A percentile compares a stretch with the other conserved stretches of the same genome.
These are phyloP conservation scores for Calameuta filiformis DNA, from an alignment of 2,888 invertebrate species.

Conservation along the genomic window DNA sequence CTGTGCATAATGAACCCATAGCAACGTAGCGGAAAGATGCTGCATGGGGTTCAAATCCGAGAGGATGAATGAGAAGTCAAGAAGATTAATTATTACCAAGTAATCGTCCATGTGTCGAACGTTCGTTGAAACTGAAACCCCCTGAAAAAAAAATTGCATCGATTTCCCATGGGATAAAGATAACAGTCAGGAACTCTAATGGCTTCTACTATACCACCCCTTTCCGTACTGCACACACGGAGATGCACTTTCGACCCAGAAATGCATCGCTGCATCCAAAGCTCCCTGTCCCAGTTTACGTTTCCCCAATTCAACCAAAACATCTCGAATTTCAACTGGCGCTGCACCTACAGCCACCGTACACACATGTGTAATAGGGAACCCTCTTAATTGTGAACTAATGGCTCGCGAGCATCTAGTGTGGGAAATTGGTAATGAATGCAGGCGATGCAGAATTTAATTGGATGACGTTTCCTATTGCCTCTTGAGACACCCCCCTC, in stretches of 20 bases:
- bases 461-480: slow-evolving; percentile 31
- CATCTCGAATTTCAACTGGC: not conserved
- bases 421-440: slow-evolving; percentile 42
- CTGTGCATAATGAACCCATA: not conserved
- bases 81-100: not conserved
- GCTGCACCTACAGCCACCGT: not conserved
- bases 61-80: not conserved
- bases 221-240: not conserved
- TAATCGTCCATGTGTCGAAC: not conserved
- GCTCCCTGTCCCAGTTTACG: not conserved
- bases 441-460: slow-evolving; percentile 36
- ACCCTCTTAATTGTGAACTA: slow-evolving; percentile 26
- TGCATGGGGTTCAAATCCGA: not conserved
- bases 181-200: not conserved
- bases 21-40: not conserved
- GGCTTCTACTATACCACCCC: not conserved
- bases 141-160: not conserved
- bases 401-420: slow-evolving; percentile 14
- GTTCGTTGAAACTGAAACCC: not conserved
- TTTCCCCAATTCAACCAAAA: not conserved
- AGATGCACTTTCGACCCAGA: not conserved
- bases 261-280: not conserved
- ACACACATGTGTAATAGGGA: slow-evolving; percentile 5
- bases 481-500: slow-evolving; percentile 22
- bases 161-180: not conserved